Evolutionary conservation across 2,888 invertebrate species (phyloP).

Genomic region (Achlya flavicornis): DNA sequence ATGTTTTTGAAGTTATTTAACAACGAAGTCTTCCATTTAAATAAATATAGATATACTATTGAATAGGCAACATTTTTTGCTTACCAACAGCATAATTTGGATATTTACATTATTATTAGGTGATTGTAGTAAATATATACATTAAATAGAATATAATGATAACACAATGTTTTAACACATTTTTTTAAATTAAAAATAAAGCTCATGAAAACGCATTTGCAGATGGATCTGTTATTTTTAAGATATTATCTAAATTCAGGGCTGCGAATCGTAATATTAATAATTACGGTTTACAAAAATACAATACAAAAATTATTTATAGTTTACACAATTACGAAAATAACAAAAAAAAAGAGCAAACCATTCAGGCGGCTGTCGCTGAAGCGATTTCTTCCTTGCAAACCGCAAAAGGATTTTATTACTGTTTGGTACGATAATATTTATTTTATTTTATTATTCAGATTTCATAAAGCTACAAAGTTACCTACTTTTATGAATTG

Average conservation of each 20-base stretch:
- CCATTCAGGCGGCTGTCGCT: too few relatives aligned
- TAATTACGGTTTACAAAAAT: not conserved
- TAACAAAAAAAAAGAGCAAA: too few relatives aligned
- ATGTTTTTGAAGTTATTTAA: conserved; percentile 54
- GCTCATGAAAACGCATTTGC: not conserved
- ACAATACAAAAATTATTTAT: too few relatives aligned
- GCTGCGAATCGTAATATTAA: not conserved
- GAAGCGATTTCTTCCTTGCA: too few relatives aligned
- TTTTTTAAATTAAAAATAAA: not conserved
- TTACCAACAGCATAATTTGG: conserved; percentile 36
- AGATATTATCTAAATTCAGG: not conserved
- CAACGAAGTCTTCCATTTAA: conserved; percentile 80
- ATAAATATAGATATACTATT: conserved; percentile 28
- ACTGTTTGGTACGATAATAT: too few relatives aligned
- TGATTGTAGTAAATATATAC: not conserved
- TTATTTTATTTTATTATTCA: too few relatives aligned
- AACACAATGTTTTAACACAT: not conserved
- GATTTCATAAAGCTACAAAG: too few relatives aligned
- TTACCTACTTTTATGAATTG: not conserved
- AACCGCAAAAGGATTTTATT: too few relatives aligned
- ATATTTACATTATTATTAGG: conserved; percentile 33
- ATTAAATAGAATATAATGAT: not conserved
- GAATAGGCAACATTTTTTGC: conserved; percentile 32
- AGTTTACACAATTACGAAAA: too few relatives aligned
- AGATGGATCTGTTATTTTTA: not conserved